A percentile compares a stretch with the other conserved stretches of the same genome.
Evolutionary conservation across 2,797 vertebrate genomes (phyloP).

Genomic region (Chrosomus eos): DNA sequence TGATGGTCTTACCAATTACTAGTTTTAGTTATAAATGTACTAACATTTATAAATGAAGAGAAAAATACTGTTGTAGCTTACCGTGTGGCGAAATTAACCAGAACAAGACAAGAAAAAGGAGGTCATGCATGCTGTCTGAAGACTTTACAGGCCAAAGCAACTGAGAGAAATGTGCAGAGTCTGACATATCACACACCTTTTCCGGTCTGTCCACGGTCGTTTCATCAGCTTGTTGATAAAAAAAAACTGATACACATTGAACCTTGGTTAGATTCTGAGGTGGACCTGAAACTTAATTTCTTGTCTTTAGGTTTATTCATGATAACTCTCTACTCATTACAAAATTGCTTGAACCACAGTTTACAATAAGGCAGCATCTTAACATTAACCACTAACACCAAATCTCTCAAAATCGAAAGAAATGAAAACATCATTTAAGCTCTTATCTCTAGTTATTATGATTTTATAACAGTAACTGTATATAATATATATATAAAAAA

Average conservation of each 20-base stretch:
- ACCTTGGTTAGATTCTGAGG: not conserved
- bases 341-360: not conserved
- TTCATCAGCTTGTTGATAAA: not conserved
- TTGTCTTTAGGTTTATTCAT: not conserved
- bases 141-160: not conserved
- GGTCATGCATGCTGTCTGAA: constrained; percentile 16
- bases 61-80: not conserved
- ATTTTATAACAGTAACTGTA: not conserved
- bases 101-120: constrained; percentile 3
- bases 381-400: not conserved
- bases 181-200: not conserved
- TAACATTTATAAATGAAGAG: not conserved
- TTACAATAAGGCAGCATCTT: not conserved
- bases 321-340: not conserved
- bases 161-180: constrained; percentile 7
- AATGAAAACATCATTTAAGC: not conserved
- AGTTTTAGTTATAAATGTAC: not conserved
- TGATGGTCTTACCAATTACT: not conserved
- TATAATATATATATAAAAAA: not conserved
- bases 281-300: not conserved
- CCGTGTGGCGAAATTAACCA: constrained; percentile 1
- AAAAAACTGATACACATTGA: not conserved
- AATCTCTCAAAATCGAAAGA: not conserved
- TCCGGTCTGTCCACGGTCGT: not conserved
- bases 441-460: not conserved